A percentile compares a stretch with the other conserved stretches of the same genome.
Evolutionary conservation across 2,888 invertebrate species (phyloP).

Genomic region (Podabrus alpinus): DNA sequence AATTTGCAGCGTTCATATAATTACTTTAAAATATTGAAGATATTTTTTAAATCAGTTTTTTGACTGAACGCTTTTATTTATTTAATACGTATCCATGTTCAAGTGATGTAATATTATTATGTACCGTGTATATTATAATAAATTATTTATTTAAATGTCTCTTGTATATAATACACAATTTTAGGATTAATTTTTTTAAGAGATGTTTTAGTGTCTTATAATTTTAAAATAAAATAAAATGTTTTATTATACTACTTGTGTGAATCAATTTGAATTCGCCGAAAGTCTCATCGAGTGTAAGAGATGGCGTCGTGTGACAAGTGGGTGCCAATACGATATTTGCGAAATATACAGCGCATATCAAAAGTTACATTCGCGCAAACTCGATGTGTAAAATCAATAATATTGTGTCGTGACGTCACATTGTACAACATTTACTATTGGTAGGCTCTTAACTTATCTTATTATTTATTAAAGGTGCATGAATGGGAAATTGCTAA

Average conservation of each 20-base stretch:
- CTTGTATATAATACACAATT: background rate
- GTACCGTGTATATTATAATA: background rate
- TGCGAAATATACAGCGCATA: constrained; percentile 24
- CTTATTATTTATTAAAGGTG: constrained; percentile 62
- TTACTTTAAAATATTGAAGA: background rate
- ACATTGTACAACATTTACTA: constrained; percentile 54
- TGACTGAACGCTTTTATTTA: background rate
- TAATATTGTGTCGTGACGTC: constrained; percentile 60
- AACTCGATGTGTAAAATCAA: constrained; percentile 54
- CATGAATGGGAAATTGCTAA: constrained; percentile 57
- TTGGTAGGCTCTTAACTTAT: constrained; percentile 60
- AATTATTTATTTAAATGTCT: background rate
- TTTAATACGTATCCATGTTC: background rate
- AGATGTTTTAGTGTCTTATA: background rate
- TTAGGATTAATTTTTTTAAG: background rate
- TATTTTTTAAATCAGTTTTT: background rate
- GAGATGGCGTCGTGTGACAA: background rate
- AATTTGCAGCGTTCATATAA: background rate
- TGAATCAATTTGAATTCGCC: background rate
- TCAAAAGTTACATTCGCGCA: constrained; percentile 38
- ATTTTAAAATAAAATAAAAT: constrained; percentile 3
- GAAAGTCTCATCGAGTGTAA: background rate
- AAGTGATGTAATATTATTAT: background rate
- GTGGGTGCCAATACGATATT: background rate
- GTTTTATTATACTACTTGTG: background rate